A percentile compares a stretch with the other conserved stretches of the same genome.
phyloP scores from a whole-genome alignment of 2,888 invertebrate genomes.

The Cosmia pyralina region DNA sequence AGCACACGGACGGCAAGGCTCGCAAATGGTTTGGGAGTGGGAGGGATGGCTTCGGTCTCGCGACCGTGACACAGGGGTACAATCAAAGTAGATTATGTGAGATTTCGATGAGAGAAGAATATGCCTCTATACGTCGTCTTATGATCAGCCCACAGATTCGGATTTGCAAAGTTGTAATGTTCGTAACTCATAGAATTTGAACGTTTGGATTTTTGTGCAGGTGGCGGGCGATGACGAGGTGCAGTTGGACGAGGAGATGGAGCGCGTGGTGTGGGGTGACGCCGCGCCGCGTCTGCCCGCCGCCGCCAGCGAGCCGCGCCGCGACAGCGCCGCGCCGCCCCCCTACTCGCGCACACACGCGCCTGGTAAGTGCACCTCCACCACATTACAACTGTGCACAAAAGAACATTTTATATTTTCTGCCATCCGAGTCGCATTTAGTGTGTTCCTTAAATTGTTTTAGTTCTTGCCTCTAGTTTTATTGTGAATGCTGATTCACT shows the following conservation, averaged over 20 bases:
- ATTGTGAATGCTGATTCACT: neutral
- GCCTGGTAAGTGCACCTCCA: slow-evolving; percentile 12
- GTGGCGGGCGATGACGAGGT: slow-evolving; percentile 90
- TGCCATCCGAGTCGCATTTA: neutral
- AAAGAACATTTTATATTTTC: neutral
- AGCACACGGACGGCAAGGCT: neutral
- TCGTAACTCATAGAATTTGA: no score
- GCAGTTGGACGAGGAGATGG: slow-evolving; percentile 96
- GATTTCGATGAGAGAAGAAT: neutral
- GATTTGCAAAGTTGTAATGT: neutral
- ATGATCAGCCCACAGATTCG: neutral
- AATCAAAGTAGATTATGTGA: neutral
- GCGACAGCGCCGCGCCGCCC: slow-evolving; percentile 72
- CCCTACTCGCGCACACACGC: slow-evolving; percentile 50
- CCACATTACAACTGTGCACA: neutral
- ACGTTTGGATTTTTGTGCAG: slow-evolving; percentile 59
- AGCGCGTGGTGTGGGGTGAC: slow-evolving; percentile 95
- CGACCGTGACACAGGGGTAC: no score
- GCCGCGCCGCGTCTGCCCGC: slow-evolving; percentile 89
- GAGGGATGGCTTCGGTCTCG: neutral
- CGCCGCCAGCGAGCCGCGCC: slow-evolving; percentile 78
- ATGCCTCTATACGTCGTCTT: neutral
- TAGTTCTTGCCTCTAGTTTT: neutral
- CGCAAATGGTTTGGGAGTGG: neutral
- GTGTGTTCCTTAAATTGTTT: no score